Evolutionary conservation across 2,797 vertebrate genomes (phyloP), one percentile per base, ranked within the genome.

Genomic region (Schizothorax lantsangensis): DNA sequence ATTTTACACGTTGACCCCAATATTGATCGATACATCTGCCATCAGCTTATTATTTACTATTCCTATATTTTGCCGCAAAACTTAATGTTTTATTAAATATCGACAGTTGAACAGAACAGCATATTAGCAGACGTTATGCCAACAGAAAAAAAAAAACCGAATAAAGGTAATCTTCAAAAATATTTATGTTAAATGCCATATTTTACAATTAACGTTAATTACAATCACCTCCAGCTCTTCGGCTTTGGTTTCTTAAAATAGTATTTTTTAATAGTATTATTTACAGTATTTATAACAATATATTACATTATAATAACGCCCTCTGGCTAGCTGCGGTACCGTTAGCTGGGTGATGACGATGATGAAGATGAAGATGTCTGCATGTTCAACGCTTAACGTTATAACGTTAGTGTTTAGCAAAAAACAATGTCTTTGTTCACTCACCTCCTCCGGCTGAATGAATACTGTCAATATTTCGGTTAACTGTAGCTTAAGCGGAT

Each of bases 291-390:
- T 54, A 14, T 43, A 17, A n/a, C 38, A 36, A 45, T 19, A 36
- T 19, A 33, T 68, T 4, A 68, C 66, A 68, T 36, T 79, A 79
- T 45, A 30, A 23, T 69, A 79, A 19, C 17, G 38, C 54, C 38
- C 26, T 71, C 77, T 80, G 66, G 52, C 66, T 72, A 47, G 77
- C 84, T 38, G 66, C 52, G 30, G 43, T 66, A 81, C 79, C 69
- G 79, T 81, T 81, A 75, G 79, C 79, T 75, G 79, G 15, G 36
- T 38, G 79, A 80, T 38, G 77, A 81, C 36, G 78, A 80, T 47
- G 78, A 81, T 30, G 84, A 81, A 0, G 33, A 69, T 17, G 52
- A 47, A 49, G 79, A 36, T 38, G 38, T 64, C 26, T 62, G 77
- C 52, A 38, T 38, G 43, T 52, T 59, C 49, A 64, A 33, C 64